Base-by-base conservation (phyloP, 1,140 invertebrate species). In the Diplogasteroides magnus region DNA sequence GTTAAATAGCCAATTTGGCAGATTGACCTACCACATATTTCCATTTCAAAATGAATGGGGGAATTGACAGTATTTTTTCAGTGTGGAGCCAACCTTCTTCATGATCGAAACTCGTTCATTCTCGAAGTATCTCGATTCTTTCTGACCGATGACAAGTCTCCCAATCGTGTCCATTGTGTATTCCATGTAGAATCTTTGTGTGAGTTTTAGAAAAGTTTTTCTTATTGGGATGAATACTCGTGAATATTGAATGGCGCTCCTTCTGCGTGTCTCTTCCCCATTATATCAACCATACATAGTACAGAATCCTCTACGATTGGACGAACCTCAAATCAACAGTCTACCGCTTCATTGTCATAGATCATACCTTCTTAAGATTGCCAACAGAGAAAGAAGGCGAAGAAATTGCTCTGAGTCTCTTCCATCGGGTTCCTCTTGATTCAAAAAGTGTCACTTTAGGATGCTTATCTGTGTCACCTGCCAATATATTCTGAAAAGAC, bases 311-410 rank as follows among this genome's bases (percentile, higher is more conserved):
- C 67, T 56, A 68, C 67, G 29, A 68, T 48, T 25, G 15, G 19
- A 57, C 28, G 29, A n/a, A n/a, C n/a, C n/a, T n/a, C n/a, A n/a
- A n/a, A n/a, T n/a, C n/a, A n/a, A n/a, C n/a, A n/a, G n/a, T n/a
- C n/a, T n/a, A n/a, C n/a, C n/a, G n/a, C n/a, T n/a, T n/a, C n/a
- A n/a, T n/a, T n/a, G n/a, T n/a, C n/a, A n/a, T n/a, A n/a, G n/a
- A n/a, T n/a, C n/a, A n/a, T 19, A 84, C 79, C 67, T 77, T 75
- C 71, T 77, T 80, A 66, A 85, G 74, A 76, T 83, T 84, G 48
- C 76, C 69, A 14, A 79, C 76, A 25, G 80, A 83, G 71, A 84
- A 85, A 2, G 81, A 79, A 28, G 83, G 83, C 65, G 81, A 83
- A 28, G 82, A 80, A 31, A 83, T 80, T n/a, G 75, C 76, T 37